phyloP scores from a whole-genome alignment of 2,797 vertebrate genomes.

The Clarias pachynema region DNA sequence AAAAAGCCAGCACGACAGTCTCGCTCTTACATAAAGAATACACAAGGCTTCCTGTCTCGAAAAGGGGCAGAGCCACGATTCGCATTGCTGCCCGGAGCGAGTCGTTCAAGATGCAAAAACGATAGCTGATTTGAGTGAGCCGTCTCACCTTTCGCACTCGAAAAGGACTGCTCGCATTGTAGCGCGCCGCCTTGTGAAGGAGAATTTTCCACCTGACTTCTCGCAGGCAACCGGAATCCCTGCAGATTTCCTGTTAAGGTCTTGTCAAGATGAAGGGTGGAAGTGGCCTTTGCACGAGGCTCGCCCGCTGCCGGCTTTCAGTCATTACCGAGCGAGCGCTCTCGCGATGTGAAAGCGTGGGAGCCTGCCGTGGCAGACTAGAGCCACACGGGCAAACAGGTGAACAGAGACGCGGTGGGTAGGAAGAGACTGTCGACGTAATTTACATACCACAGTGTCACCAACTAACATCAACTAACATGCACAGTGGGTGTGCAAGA shows the following conservation, averaged over 20 bases:
- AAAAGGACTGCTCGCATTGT: slow-evolving; percentile 25
- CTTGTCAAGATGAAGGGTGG: slow-evolving; percentile 46
- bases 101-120: slow-evolving; percentile 19
- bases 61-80: slow-evolving; percentile 17
- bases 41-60: background rate
- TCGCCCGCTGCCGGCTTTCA: slow-evolving; percentile 23
- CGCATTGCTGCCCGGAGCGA: background rate
- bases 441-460: slow-evolving; percentile 32
- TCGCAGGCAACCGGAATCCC: slow-evolving; percentile 28
- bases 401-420: slow-evolving; percentile 42
- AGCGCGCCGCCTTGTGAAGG: slow-evolving; percentile 14
- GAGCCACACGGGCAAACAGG: slow-evolving; percentile 50
- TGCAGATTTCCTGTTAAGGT: slow-evolving; percentile 47
- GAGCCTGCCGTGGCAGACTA: slow-evolving; percentile 29
- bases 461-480: slow-evolving; percentile 43
- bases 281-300: slow-evolving; percentile 33
- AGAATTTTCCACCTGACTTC: slow-evolving; percentile 32
- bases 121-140: slow-evolving; percentile 24
- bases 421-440: slow-evolving; percentile 39
- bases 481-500: slow-evolving; percentile 16
- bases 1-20: background rate
- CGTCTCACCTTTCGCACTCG: slow-evolving; percentile 28
- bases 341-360: slow-evolving; percentile 31
- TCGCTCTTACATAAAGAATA: slow-evolving; percentile 6
- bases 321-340: slow-evolving; percentile 33